Base-by-base conservation (phyloP, 1,140 invertebrate species). In the Drosophila suzukii region DNA sequence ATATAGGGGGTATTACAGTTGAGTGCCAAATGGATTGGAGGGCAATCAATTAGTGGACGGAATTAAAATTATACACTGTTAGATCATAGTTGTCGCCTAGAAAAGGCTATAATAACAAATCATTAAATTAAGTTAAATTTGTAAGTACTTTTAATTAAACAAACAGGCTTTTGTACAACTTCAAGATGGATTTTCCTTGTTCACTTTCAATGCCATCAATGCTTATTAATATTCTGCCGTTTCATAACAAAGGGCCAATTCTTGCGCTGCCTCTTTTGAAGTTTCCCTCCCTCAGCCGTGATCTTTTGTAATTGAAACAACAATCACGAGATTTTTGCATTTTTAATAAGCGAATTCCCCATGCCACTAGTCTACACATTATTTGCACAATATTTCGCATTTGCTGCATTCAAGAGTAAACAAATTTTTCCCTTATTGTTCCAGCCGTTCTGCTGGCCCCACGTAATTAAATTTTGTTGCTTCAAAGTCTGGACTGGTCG, bases 381-480 rank as follows among this genome's bases (percentile, higher is more conserved):
- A 82, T 81, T 81, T 78, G 80, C 75, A 78, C 74, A 82, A 74
- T 68, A 63, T 58, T 83, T 82, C 75, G 80, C 80, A 83, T 79
- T 82, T 82, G 70, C 71, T 79, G 75, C 63, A 82, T 78, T 57
- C 60, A 66, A 75, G 78, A 78, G 63, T 59, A 66, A 58, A 83
- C 65, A 71, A 71, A 58, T 71, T 71, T 71, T 47, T 2, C 74
- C 65, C 72, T 78, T 82, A 77, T 57, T 76, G 67, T 66, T 66
- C 79, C 66, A 72, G 51, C 15, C 20, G 38, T 38, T 11, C 30
- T 49, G 46, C 38, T 49, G 60, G 39, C 44, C 62, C 62, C 75
- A 72, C 82, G 82, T 86, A 86, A 86, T 86, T 86, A 86, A 86
- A 88, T 78, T 86, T 88, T 88, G 84, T 88, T 88, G 79, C 78